Percentiles rank a stretch among this genome's conserved stretches.
Conservation (phyloP, 2,888 invertebrate species). For the Neoascia interrupta region DNA sequence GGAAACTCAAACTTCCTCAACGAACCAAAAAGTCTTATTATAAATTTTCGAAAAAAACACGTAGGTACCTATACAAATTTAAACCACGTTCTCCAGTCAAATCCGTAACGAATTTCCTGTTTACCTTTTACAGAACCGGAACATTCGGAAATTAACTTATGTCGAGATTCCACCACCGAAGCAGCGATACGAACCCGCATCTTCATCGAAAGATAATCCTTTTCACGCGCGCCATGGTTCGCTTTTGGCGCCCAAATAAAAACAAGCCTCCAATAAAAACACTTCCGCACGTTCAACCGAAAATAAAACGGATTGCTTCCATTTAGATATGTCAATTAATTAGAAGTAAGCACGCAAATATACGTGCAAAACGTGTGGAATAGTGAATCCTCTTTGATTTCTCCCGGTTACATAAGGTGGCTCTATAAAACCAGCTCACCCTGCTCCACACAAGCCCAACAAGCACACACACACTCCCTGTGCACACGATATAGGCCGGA, state of each 20-base stretch:
- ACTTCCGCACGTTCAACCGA: conserved; percentile 42
- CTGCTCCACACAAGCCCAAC: not conserved
- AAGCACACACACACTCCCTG: not conserved
- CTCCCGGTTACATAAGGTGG: conserved; percentile 17
- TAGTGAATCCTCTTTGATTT: conserved; percentile 60
- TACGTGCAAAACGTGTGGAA: conserved; percentile 35
- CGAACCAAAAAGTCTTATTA: not conserved
- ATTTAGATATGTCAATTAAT: conserved; percentile 63
- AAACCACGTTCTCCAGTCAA: conserved; percentile 4
- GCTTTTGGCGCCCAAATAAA: conserved; percentile 1
- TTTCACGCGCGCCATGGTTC: conserved; percentile 20
- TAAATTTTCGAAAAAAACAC: no score
- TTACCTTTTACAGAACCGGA: conserved; percentile 19
- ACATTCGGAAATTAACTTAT: conserved; percentile 58
- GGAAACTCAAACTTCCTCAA: no score
- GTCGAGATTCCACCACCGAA: conserved; percentile 35
- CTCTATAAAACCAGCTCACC: conserved; percentile 4
- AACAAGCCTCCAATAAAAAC: conserved; percentile 40
- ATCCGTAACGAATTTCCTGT: conserved; percentile 55
- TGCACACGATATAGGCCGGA: conserved; percentile 28
- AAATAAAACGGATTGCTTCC: conserved; percentile 49
- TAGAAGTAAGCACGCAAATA: conserved; percentile 60
- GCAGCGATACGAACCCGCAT: conserved; percentile 14
- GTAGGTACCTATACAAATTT: no score
- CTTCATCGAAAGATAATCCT: conserved; percentile 54